A percentile compares a stretch with the other conserved stretches of the same genome.
These are phyloP conservation scores for Agrochola lota DNA, from an alignment of 2,888 invertebrate genomes.

Conservation along the genomic window DNA sequence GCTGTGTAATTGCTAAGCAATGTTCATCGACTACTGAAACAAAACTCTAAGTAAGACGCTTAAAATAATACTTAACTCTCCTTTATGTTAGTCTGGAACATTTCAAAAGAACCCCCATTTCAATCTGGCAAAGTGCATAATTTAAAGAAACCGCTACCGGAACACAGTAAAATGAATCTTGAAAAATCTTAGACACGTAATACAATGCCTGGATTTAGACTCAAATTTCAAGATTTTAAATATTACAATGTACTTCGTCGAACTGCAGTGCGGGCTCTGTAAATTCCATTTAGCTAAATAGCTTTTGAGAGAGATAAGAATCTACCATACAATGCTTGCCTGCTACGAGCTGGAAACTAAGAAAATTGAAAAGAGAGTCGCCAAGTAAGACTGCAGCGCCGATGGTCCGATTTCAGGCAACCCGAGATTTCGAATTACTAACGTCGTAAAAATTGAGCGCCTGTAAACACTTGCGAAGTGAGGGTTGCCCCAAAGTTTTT, in stretches of 20 bases:
- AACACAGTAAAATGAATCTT: constrained; percentile 77
- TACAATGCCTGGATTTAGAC: constrained; percentile 86
- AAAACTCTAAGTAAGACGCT: constrained; percentile 65
- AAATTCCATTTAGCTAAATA: constrained; percentile 91
- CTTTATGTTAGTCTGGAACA: constrained; percentile 61
- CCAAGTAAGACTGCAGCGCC: constrained; percentile 86
- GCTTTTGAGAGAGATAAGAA: constrained; percentile 90
- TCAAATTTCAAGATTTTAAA: constrained; percentile 90
- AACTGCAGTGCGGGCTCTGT: constrained; percentile 90
- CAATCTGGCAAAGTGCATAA: constrained; percentile 84
- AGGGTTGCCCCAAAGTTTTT: constrained; percentile 82
- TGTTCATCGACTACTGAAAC: constrained; percentile 74
- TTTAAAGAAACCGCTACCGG: constrained; percentile 74
- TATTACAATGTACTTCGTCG: constrained; percentile 90
- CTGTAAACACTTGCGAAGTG: constrained; percentile 83
- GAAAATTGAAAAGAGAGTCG: constrained; percentile 90
- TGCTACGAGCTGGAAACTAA: constrained; percentile 88
- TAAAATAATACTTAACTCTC: constrained; percentile 64
- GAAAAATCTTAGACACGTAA: constrained; percentile 84
- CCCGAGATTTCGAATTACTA: constrained; percentile 87
- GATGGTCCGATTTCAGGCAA: constrained; percentile 88
- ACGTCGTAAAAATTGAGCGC: constrained; percentile 85
- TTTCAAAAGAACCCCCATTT: constrained; percentile 72
- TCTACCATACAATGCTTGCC: constrained; percentile 90
- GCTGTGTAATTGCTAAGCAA: constrained; percentile 80